Conservation (phyloP, 1,140 invertebrate species). For the Thalassaphorura encarpata region DNA sequence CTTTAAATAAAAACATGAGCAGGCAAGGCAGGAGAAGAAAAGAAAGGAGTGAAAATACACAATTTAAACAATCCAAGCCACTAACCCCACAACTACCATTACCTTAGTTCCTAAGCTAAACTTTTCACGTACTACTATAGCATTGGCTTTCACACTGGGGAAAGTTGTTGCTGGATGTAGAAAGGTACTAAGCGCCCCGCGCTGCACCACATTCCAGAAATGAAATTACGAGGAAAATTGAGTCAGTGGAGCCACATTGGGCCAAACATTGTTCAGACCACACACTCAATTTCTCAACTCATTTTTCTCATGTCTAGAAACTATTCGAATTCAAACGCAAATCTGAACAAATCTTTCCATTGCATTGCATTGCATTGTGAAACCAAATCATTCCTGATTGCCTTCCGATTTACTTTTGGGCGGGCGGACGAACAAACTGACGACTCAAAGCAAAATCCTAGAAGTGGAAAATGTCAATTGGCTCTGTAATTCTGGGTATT, state of each 20-base stretch:
- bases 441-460: background rate
- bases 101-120: too few relatives aligned
- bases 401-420: background rate
- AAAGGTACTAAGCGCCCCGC: background rate
- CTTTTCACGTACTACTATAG: too few relatives aligned
- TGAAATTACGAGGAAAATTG: conserved; percentile 34
- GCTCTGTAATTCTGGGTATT: background rate
- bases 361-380: too few relatives aligned
- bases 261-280: conserved; percentile 17
- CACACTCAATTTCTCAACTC: conserved; percentile 27
- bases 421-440: background rate
- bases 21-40: too few relatives aligned
- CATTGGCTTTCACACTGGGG: too few relatives aligned
- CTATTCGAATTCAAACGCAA: too few relatives aligned
- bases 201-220: conserved; percentile 21
- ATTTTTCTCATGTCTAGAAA: conserved; percentile 33
- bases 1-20: too few relatives aligned
- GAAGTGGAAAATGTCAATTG: background rate
- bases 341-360: background rate
- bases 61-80: too few relatives aligned
- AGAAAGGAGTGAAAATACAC: too few relatives aligned
- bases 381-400: too few relatives aligned
- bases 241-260: conserved; percentile 17
- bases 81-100: too few relatives aligned
- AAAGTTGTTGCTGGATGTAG: too few relatives aligned